Conservation (phyloP, 2,888 invertebrate species). For the Caradrina clavipalpis region DNA sequence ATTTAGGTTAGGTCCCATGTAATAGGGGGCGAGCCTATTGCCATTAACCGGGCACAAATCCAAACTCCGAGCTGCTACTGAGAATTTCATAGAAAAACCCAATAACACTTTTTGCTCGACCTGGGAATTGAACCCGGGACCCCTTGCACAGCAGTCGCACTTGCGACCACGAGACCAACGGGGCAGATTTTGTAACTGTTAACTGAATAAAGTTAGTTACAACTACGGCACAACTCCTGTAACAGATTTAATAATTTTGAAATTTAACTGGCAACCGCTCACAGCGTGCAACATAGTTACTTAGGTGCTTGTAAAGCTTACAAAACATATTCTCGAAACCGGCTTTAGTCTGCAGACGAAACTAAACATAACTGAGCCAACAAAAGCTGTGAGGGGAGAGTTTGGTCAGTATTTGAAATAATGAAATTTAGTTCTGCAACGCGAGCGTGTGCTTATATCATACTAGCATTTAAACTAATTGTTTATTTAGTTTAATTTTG, state of each 20-base stretch:
- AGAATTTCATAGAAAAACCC: too few relatives aligned
- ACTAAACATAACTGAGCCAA: not conserved
- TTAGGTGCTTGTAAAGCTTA: not conserved
- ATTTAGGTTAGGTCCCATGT: too few relatives aligned
- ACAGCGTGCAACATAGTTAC: not conserved
- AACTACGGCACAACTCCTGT: not conserved
- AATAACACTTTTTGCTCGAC: too few relatives aligned
- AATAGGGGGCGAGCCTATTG: too few relatives aligned
- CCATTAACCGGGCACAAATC: too few relatives aligned
- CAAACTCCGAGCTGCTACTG: too few relatives aligned
- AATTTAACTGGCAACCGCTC: not conserved
- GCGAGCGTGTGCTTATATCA: not conserved
- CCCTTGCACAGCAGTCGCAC: too few relatives aligned
- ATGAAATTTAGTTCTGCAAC: not conserved
- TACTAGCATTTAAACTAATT: too few relatives aligned
- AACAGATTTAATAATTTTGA: not conserved
- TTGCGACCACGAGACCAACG: too few relatives aligned
- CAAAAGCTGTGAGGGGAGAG: too few relatives aligned
- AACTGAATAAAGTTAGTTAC: constrained; percentile 1
- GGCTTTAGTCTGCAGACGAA: not conserved
- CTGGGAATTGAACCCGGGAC: too few relatives aligned
- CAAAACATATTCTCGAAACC: not conserved
- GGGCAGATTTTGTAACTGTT: constrained; percentile 7
- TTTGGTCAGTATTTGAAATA: not conserved
- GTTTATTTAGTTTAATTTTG: not conserved